A percentile compares a stretch with the other conserved stretches of the same genome.
Conservation (phyloP, 2,113 vertebrate species). For the Stegostoma tigrinum region DNA sequence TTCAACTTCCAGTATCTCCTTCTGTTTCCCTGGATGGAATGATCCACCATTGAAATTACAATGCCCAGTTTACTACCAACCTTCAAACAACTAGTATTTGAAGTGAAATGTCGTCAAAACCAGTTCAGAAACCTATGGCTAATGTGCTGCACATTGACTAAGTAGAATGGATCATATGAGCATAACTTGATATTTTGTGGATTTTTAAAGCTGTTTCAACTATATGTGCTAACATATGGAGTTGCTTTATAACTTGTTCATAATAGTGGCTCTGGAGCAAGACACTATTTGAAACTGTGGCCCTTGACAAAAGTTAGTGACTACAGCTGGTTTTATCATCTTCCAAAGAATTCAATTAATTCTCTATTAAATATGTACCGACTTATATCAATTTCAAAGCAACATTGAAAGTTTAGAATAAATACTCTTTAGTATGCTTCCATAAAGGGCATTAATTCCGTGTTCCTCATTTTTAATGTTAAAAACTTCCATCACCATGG, state of each 20-base stretch:
- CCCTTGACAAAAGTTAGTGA: neutral
- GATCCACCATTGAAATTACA: conserved; percentile 4
- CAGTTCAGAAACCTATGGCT: neutral
- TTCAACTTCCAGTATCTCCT: neutral
- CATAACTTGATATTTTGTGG: conserved; percentile 25
- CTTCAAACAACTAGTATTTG: neutral
- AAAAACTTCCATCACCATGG: conserved; percentile 62
- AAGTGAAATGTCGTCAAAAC: neutral
- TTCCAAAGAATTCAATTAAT: neutral
- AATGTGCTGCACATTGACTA: neutral
- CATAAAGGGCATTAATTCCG: conserved; percentile 22
- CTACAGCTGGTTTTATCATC: conserved; percentile 3
- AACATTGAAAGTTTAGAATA: conserved; percentile 26
- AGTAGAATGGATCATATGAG: conserved; percentile 3
- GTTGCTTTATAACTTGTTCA: conserved; percentile 21
- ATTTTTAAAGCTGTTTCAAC: neutral
- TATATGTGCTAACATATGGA: neutral
- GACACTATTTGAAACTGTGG: conserved; percentile 12
- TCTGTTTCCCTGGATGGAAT: neutral
- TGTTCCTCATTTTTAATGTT: conserved; percentile 56
- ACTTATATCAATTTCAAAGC: conserved; percentile 25
- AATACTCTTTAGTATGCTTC: neutral
- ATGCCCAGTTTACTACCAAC: neutral
- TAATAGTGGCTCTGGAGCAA: neutral
- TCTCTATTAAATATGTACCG: neutral